A percentile compares a stretch with the other conserved stretches of the same genome.
Conservation (phyloP, 2,113 vertebrate species). For the Psilopsiagon aymara region DNA sequence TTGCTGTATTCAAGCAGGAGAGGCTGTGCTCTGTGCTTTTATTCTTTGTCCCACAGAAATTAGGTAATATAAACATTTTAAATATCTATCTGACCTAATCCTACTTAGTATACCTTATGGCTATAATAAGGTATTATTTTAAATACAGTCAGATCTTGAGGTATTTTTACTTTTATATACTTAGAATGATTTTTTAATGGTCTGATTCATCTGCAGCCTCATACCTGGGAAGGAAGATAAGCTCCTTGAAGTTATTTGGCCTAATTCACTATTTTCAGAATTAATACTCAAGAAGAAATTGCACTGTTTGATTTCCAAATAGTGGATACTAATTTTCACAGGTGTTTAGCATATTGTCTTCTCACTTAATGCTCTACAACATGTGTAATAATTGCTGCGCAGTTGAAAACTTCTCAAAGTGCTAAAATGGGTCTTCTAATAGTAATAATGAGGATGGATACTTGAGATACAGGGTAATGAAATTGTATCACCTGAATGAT, state of each 20-base stretch:
- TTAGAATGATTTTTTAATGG: slow-evolving; percentile 19
- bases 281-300: slow-evolving; percentile 30
- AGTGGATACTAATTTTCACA: not conserved
- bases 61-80: not conserved
- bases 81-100: not conserved
- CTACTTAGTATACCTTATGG: not conserved
- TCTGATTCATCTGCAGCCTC: not conserved
- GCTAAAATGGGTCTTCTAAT: not conserved
- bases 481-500: not conserved
- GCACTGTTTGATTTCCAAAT: not conserved
- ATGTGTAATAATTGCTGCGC: not conserved
- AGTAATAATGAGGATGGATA: not conserved
- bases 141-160: not conserved
- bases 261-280: slow-evolving; percentile 23
- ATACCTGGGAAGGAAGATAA: not conserved
- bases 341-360: not conserved
- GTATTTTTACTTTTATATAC: slow-evolving; percentile 15
- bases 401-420: not conserved
- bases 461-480: not conserved
- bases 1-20: not conserved
- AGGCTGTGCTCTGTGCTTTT: not conserved
- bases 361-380: not conserved
- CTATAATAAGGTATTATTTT: not conserved
- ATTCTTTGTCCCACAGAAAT: not conserved
- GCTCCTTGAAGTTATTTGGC: not conserved